phyloP scores from a whole-genome alignment of 2,113 vertebrate genomes.

The Sturnira hondurensis region DNA sequence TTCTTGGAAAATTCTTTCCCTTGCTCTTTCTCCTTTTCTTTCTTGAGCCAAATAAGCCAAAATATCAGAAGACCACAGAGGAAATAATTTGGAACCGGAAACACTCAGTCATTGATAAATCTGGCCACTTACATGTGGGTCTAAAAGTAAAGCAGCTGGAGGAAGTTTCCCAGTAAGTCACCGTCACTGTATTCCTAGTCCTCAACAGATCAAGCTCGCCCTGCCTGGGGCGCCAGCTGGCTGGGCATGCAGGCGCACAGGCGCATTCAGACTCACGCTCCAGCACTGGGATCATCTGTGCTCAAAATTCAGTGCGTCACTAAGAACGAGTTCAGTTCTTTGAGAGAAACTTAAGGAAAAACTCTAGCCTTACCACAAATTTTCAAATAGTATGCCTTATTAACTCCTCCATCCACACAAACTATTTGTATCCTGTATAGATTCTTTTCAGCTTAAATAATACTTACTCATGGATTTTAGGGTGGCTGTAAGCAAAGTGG shows the following conservation, averaged over 20 bases:
- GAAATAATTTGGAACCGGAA: conserved; percentile 31
- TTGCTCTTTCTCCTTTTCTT: background rate
- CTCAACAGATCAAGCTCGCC: background rate
- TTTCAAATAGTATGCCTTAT: background rate
- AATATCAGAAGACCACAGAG: background rate
- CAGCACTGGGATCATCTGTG: background rate
- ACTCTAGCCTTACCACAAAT: background rate
- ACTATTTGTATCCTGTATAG: background rate
- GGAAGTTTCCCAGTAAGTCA: background rate
- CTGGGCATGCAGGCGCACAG: background rate
- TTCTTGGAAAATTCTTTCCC: background rate
- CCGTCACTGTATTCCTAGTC: background rate
- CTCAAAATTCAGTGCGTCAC: background rate
- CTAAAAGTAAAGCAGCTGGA: conserved; percentile 39
- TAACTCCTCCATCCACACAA: background rate
- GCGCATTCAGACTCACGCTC: background rate
- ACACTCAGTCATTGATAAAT: conserved; percentile 25
- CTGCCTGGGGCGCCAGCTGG: background rate
- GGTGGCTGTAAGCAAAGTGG: background rate
- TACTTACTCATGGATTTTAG: background rate
- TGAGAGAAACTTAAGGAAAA: background rate
- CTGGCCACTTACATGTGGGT: background rate
- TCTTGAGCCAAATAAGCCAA: conserved; percentile 30
- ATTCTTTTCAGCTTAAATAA: background rate
- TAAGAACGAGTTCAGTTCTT: background rate